Evolutionary conservation across 2,888 invertebrate species (phyloP).

Genomic region (Diadegma fenestrale): DNA sequence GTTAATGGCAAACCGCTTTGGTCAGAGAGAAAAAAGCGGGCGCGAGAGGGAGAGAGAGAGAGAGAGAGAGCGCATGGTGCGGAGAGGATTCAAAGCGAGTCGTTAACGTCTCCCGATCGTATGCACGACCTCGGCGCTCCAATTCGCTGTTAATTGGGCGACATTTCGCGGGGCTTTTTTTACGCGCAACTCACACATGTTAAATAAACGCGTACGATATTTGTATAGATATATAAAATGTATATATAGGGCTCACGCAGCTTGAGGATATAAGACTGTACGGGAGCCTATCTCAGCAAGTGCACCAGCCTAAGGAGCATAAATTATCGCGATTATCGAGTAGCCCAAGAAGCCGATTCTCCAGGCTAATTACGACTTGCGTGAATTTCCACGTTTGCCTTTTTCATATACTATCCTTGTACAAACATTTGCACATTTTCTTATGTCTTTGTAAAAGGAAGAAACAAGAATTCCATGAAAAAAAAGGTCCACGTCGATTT

Average conservation of each 20-base stretch:
- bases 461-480: neutral
- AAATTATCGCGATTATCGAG: conserved; percentile 82
- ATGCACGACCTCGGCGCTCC: conserved; percentile 79
- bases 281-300: conserved; percentile 74
- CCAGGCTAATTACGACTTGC: conserved; percentile 81
- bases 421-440: conserved; percentile 21
- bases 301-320: conserved; percentile 73
- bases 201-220: conserved; percentile 20
- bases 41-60: conserved; percentile 21
- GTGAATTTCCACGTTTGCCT: conserved; percentile 77
- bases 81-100: conserved; percentile 67
- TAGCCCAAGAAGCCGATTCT: conserved; percentile 75
- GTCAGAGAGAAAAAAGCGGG: conserved; percentile 40
- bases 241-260: conserved; percentile 32
- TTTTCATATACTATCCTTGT: conserved; percentile 52
- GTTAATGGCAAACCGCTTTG: conserved; percentile 78
- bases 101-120: conserved; percentile 72
- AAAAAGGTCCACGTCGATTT: neutral
- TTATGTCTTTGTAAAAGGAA: conserved; percentile 8
- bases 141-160: conserved; percentile 82
- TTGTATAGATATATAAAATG: conserved; percentile 28
- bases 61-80: no score
- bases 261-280: conserved; percentile 29
- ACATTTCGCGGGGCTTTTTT: conserved; percentile 80
- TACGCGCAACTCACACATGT: conserved; percentile 30